Percentiles rank a stretch among this genome's conserved stretches.
phyloP scores from a whole-genome alignment of 30 jellyfish, hydroid and myxozoan species.

The Cassiopea xamachana region DNA sequence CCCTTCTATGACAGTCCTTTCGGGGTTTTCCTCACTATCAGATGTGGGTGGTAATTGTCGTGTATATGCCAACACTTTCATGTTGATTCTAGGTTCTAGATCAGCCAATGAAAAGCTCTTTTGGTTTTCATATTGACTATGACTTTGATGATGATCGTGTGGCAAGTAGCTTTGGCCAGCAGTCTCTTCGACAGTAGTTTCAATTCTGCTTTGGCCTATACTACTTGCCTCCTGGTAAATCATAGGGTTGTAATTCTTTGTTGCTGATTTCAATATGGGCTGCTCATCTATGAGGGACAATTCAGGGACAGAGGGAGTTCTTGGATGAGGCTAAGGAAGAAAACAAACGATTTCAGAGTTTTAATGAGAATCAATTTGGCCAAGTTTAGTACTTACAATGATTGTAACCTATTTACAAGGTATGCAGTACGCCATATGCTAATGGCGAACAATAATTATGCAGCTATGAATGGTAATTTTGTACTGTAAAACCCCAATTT shows the following conservation, averaged over 20 bases:
- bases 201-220: not conserved
- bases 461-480: too few relatives aligned
- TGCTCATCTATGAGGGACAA: slow-evolving; percentile 82
- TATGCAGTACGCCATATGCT: too few relatives aligned
- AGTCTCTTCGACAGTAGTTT: not conserved
- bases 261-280: not conserved
- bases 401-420: too few relatives aligned
- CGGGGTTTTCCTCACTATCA: not conserved
- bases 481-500: too few relatives aligned
- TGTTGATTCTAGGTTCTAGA: too few relatives aligned
- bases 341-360: not conserved
- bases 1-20: not conserved
- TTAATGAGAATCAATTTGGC: not conserved
- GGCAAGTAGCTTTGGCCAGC: not conserved
- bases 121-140: not conserved
- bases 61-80: not conserved
- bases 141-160: not conserved
- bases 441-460: too few relatives aligned
- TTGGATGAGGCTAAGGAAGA: slow-evolving; percentile 46
- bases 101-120: too few relatives aligned
- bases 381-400: not conserved
- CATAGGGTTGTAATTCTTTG: slow-evolving; percentile 64
- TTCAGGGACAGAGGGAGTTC: slow-evolving; percentile 89
- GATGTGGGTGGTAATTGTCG: not conserved
- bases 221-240: slow-evolving; percentile 46